These are phyloP conservation scores for Lordiphosa clarofinis DNA, from an alignment of 1,140 invertebrate species.

Conservation along the genomic window DNA sequence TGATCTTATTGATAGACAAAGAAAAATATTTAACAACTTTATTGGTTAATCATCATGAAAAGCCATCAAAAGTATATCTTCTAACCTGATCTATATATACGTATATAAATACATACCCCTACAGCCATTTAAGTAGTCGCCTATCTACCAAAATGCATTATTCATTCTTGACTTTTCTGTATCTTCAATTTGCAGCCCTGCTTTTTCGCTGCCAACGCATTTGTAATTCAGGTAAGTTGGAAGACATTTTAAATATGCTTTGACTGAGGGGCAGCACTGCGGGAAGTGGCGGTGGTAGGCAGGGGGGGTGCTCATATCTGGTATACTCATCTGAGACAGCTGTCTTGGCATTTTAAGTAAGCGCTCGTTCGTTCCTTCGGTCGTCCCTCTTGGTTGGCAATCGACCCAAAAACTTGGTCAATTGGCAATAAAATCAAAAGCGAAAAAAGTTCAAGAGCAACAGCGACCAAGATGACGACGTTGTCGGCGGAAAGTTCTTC, in stretches of 20 bases:
- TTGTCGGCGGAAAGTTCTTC: constrained; percentile 48
- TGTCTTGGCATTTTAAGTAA: constrained; percentile 52
- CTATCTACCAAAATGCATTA: constrained; percentile 7
- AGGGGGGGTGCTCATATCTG: constrained; percentile 8
- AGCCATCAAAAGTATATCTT: too few species aligned
- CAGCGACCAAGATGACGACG: constrained; percentile 10
- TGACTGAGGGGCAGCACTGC: neutral
- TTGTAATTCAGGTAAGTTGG: constrained; percentile 29
- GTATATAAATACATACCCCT: too few species aligned
- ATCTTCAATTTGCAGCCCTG: constrained; percentile 6
- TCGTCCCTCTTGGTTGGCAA: constrained; percentile 41
- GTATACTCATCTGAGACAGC: constrained; percentile 54
- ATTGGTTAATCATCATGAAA: too few species aligned
- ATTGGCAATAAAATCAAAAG: constrained; percentile 78
- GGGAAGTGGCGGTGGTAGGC: neutral
- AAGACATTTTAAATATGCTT: constrained; percentile 41
- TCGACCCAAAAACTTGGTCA: constrained; percentile 74
- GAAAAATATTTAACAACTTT: too few species aligned
- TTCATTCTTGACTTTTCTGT: neutral
- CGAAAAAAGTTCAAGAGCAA: constrained; percentile 66
- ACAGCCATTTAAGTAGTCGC: too few species aligned
- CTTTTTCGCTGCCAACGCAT: constrained; percentile 4
- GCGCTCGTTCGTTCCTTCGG: constrained; percentile 4
- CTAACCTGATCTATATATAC: too few species aligned
- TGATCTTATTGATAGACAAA: too few species aligned